These are phyloP conservation scores for Caenorhabditis wallacei DNA, from an alignment of 2,888 invertebrate species.

Conservation along the genomic window DNA sequence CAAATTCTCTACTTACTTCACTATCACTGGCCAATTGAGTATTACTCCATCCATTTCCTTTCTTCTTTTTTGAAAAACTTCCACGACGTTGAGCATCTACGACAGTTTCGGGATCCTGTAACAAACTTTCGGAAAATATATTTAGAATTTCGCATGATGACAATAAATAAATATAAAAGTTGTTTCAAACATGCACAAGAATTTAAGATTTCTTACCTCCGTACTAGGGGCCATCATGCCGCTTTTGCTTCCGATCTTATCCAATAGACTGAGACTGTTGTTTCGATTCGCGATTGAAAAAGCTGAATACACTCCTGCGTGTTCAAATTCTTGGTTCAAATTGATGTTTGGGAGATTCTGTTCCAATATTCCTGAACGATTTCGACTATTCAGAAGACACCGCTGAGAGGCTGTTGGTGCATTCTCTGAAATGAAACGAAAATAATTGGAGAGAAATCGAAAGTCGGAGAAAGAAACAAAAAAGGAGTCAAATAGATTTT, in stretches of 20 bases:
- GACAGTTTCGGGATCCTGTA: conserved; percentile 41
- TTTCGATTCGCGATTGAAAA: conserved; percentile 1
- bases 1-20: too few species aligned
- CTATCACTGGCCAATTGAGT: not conserved
- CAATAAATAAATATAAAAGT: not conserved
- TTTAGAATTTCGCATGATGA: too few species aligned
- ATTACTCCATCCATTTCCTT: conserved; percentile 28
- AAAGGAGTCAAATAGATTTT: conserved; percentile 30
- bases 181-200: too few species aligned
- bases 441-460: not conserved
- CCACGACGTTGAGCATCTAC: conserved; percentile 33
- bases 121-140: not conserved
- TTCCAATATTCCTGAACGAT: conserved; percentile 5
- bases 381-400: conserved; percentile 23
- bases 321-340: not conserved
- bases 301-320: not conserved
- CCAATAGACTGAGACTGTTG: conserved; percentile 6
- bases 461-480: conserved; percentile 29
- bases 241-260: conserved; percentile 1
- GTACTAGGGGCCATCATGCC: conserved; percentile 62
- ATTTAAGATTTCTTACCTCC: conserved; percentile 19
- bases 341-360: conserved; percentile 6
- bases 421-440: conserved; percentile 32
- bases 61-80: conserved; percentile 34
- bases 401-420: conserved; percentile 27